Conservation (phyloP, 2,113 vertebrate genomes). For the Oriolus oriolus region DNA sequence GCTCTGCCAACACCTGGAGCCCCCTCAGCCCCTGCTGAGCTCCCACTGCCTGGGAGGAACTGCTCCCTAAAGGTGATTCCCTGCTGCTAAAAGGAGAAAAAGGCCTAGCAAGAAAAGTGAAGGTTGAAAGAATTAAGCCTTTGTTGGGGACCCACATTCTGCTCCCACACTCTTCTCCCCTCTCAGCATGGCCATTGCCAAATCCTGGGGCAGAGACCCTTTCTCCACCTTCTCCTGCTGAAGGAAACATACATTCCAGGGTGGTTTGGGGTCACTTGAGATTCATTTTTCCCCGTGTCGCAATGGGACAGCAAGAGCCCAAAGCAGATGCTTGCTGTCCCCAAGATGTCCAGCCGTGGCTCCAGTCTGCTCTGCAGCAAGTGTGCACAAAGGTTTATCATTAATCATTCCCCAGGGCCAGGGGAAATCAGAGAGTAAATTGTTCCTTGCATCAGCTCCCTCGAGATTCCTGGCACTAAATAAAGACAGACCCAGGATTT, state of each 20-base stretch:
- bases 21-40: neutral
- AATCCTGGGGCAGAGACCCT: neutral
- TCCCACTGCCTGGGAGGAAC: accelerated
- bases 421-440: slow-evolving; percentile 8
- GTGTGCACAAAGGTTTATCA: slow-evolving; percentile 31
- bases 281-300: neutral
- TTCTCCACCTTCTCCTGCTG: slow-evolving; percentile 8
- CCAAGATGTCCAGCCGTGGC: neutral
- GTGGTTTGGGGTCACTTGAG: neutral
- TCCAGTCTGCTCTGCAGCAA: slow-evolving; percentile 27
- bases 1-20: neutral
- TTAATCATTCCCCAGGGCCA: neutral
- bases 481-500: slow-evolving; percentile 30
- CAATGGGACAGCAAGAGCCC: slow-evolving; percentile 24
- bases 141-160: neutral
- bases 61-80: neutral
- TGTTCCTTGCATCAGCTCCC: slow-evolving; percentile 50
- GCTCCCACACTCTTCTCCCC: neutral
- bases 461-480: neutral
- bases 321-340: slow-evolving; percentile 22
- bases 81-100: neutral
- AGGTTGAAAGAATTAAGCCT: slow-evolving; percentile 68
- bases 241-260: neutral
- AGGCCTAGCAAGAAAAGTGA: neutral
- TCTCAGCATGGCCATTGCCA: neutral